Percentiles rank a stretch among this genome's conserved stretches.
Evolutionary conservation across 2,888 invertebrate genomes (phyloP).

Genomic region (Scaptodrosophila latifasciaeformis): DNA sequence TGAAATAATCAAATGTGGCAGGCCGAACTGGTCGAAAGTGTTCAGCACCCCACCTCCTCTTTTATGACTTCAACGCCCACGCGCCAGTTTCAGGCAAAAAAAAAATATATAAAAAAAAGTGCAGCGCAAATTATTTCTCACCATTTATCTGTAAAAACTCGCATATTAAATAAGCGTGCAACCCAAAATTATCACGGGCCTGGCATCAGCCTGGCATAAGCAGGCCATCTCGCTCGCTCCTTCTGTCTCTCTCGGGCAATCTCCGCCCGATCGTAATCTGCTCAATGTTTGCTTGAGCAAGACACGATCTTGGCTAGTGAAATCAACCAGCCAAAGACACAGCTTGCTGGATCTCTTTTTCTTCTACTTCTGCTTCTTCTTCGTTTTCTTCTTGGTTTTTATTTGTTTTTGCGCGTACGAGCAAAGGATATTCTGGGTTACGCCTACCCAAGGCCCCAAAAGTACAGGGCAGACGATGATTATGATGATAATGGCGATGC

Average conservation of each 20-base stretch:
- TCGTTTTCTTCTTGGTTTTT: slow-evolving; percentile 49
- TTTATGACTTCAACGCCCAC: slow-evolving; percentile 32
- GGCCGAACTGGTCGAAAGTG: background rate
- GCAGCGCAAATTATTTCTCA: slow-evolving; percentile 70
- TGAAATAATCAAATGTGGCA: slow-evolving; percentile 44
- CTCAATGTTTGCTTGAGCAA: slow-evolving; percentile 46
- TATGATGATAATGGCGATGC: slow-evolving; percentile 9
- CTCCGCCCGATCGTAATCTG: slow-evolving; percentile 59
- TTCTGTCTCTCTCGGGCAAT: too few relatives aligned
- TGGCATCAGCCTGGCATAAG: slow-evolving; percentile 56
- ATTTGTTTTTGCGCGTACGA: slow-evolving; percentile 62
- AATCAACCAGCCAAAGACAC: background rate
- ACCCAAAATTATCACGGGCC: slow-evolving; percentile 73
- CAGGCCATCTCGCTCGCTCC: too few relatives aligned
- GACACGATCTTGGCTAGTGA: slow-evolving; percentile 35
- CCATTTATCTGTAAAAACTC: slow-evolving; percentile 72
- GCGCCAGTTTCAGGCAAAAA: slow-evolving; percentile 30
- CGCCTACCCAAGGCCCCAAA: slow-evolving; percentile 44
- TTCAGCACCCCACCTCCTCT: background rate
- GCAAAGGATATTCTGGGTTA: slow-evolving; percentile 60
- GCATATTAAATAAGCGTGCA: slow-evolving; percentile 73
- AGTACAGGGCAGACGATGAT: background rate
- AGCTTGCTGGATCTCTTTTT: background rate
- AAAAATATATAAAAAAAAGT: slow-evolving; percentile 17
- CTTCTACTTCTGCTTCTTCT: too few relatives aligned